phyloP scores from a whole-genome alignment of 2,888 invertebrate species.

The Sesia apiformis region DNA sequence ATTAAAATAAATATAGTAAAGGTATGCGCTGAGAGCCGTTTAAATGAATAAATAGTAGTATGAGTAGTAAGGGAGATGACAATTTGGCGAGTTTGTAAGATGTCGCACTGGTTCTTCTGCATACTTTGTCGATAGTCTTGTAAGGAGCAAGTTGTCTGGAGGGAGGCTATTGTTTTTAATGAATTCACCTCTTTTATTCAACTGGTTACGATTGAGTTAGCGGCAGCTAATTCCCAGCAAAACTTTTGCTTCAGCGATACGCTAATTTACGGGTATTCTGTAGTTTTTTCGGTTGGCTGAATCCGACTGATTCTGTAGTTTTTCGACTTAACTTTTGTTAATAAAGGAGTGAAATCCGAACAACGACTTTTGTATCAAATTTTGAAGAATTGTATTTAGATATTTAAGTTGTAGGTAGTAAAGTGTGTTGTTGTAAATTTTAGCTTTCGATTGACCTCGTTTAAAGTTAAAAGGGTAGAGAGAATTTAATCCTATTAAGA shows the following conservation, averaged over 20 bases:
- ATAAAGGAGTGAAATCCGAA: no score
- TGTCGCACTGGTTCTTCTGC: neutral
- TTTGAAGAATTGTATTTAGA: no score
- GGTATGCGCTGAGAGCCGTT: no score
- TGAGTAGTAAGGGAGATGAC: no score
- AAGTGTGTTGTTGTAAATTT: neutral
- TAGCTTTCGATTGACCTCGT: neutral
- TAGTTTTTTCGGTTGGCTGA: neutral
- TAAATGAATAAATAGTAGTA: no score
- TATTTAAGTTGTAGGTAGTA: neutral
- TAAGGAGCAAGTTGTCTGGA: conserved; percentile 28
- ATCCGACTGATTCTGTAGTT: neutral
- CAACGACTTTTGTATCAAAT: no score
- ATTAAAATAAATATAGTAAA: no score
- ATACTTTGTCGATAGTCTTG: conserved; percentile 10
- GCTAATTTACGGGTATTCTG: neutral
- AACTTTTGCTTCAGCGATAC: conserved; percentile 1
- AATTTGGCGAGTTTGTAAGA: no score
- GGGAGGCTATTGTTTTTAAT: conserved; percentile 48
- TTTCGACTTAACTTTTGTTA: no score
- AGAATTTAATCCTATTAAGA: neutral
- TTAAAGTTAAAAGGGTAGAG: neutral
- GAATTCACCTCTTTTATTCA: conserved; percentile 32
- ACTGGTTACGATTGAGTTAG: conserved; percentile 17
- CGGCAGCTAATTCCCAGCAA: conserved; percentile 28